phyloP scores from a whole-genome alignment of 2,888 invertebrate species.

The Sthenelais limicola region DNA sequence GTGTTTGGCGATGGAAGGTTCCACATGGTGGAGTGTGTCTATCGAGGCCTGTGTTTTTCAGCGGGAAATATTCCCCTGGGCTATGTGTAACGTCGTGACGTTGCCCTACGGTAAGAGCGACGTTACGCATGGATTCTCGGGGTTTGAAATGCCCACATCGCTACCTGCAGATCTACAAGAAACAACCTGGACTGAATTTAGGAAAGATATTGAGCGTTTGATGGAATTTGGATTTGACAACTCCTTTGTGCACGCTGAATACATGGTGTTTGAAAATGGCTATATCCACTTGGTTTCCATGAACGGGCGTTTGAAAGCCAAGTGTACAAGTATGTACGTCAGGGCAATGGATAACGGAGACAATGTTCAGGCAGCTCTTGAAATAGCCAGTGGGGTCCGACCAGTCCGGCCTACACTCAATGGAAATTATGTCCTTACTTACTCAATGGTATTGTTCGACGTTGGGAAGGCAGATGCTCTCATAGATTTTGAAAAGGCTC shows the following conservation, averaged over 20 bases:
- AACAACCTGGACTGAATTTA: constrained; percentile 35
- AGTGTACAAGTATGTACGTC: constrained; percentile 40
- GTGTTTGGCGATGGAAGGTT: constrained; percentile 16
- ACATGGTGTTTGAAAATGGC: constrained; percentile 43
- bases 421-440: constrained; percentile 40
- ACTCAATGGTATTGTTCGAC: constrained; percentile 36
- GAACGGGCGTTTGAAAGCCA: constrained; percentile 35
- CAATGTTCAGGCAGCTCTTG: constrained; percentile 43
- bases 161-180: constrained; percentile 33
- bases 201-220: constrained; percentile 26
- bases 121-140: constrained; percentile 32
- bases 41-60: constrained; percentile 44
- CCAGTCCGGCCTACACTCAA: constrained; percentile 32
- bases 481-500: constrained; percentile 39
- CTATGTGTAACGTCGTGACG: constrained; percentile 37
- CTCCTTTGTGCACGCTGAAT: constrained; percentile 42
- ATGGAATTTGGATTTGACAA: constrained; percentile 37
- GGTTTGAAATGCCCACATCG: constrained; percentile 40
- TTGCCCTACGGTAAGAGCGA: constrained; percentile 28
- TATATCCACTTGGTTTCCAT: constrained; percentile 40
- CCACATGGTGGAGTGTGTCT: constrained; percentile 34
- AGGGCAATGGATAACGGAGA: constrained; percentile 39
- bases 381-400: constrained; percentile 33
- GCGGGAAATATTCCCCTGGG: constrained; percentile 42
- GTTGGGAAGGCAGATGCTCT: constrained; percentile 38